These are phyloP conservation scores for Plusia festucae DNA, from an alignment of 2,888 invertebrate species.

Conservation along the genomic window DNA sequence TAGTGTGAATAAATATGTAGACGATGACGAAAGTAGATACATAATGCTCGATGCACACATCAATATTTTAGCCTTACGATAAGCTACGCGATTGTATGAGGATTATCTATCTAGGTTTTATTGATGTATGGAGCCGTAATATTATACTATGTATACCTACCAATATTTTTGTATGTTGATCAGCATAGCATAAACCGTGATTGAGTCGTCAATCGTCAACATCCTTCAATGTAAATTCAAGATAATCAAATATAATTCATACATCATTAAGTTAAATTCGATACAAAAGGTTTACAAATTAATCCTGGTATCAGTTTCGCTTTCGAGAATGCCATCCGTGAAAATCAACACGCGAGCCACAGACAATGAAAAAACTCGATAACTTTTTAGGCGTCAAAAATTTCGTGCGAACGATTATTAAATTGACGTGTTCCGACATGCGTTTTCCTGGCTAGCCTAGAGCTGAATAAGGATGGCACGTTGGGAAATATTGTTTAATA, in stretches of 20 bases:
- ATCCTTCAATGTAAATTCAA: background rate
- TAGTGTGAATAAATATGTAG: too few relatives aligned
- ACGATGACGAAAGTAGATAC: too few relatives aligned
- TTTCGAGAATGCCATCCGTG: slow-evolving; percentile 58
- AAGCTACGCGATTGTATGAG: too few relatives aligned
- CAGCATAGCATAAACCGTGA: background rate
- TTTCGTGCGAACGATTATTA: slow-evolving; percentile 69
- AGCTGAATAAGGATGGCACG: slow-evolving; percentile 43
- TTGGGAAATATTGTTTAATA: background rate
- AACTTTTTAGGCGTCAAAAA: slow-evolving; percentile 69
- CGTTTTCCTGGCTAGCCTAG: slow-evolving; percentile 64
- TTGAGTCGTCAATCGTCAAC: slow-evolving; percentile 11
- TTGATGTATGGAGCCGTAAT: too few relatives aligned
- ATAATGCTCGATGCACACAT: too few relatives aligned
- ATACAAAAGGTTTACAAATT: slow-evolving; percentile 21
- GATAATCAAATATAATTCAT: background rate
- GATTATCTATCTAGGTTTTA: too few relatives aligned
- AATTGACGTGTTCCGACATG: slow-evolving; percentile 72
- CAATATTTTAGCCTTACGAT: too few relatives aligned
- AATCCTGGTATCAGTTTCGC: slow-evolving; percentile 54
- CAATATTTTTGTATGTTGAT: too few relatives aligned
- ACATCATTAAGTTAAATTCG: background rate
- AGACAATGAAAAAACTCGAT: slow-evolving; percentile 61
- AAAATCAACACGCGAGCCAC: slow-evolving; percentile 62
- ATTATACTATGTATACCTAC: too few relatives aligned